phyloP scores from a whole-genome alignment of 2,888 invertebrate genomes.

The Ellobium chinense region DNA sequence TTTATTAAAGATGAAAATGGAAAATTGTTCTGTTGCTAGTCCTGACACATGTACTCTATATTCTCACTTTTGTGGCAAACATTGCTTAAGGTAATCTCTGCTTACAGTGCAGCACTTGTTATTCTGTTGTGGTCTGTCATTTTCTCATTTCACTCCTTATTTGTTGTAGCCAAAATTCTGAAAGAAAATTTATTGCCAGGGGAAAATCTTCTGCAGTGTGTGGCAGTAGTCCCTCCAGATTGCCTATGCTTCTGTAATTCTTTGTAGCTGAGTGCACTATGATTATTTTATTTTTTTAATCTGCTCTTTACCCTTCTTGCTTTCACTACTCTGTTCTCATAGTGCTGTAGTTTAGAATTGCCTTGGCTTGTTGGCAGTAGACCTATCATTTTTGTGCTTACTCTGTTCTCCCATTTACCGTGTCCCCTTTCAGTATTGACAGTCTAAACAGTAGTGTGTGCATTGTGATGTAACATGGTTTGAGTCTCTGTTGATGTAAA shows the following conservation, averaged over 20 bases:
- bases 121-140: background rate
- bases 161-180: background rate
- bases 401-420: no score
- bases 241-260: background rate
- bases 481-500: no score
- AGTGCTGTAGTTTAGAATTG: background rate
- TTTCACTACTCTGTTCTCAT: background rate
- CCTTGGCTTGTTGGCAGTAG: background rate
- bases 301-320: no score
- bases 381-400: no score
- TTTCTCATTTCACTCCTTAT: background rate
- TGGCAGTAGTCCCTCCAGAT: background rate
- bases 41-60: no score
- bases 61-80: background rate
- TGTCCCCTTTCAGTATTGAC: no score
- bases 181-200: background rate
- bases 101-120: background rate
- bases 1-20: no score
- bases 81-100: background rate
- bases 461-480: no score
- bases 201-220: constrained; percentile 9
- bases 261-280: no score
- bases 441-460: no score
- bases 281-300: no score
- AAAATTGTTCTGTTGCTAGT: no score